These are phyloP conservation scores for Esox niger DNA, from an alignment of 2,113 vertebrate genomes.

Conservation along the genomic window DNA sequence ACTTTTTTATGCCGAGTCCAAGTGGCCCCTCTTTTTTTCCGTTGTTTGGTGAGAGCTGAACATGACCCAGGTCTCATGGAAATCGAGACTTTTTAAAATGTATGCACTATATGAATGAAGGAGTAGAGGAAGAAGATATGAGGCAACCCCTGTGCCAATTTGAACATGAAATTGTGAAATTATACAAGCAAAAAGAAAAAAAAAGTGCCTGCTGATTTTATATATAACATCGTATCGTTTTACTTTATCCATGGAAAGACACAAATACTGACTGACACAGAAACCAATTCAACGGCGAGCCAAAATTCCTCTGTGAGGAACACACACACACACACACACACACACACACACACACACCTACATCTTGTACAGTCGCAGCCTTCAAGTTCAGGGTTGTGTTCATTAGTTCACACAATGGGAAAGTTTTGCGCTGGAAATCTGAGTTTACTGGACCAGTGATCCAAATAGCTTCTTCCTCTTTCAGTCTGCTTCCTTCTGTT, in stretches of 20 bases:
- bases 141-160: constrained; percentile 56
- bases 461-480: too few species aligned
- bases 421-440: too few species aligned
- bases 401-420: too few species aligned
- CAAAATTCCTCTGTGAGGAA: constrained; percentile 76
- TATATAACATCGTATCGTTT: constrained; percentile 54
- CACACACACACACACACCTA: constrained; percentile 27
- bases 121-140: constrained; percentile 46
- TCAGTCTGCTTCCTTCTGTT: too few species aligned
- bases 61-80: constrained; percentile 23
- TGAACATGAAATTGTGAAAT: constrained; percentile 34
- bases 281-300: constrained; percentile 61
- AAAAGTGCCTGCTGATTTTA: constrained; percentile 89
- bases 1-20: too few species aligned
- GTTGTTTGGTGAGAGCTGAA: too few species aligned
- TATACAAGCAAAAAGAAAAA: constrained; percentile 40
- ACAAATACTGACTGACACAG: constrained; percentile 43
- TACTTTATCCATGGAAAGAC: constrained; percentile 26
- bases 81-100: constrained; percentile 42
- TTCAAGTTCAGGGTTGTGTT: background rate
- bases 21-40: too few species aligned
- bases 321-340: constrained; percentile 38
- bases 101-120: constrained; percentile 75
- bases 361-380: constrained; percentile 40
- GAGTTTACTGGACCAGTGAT: too few species aligned